Evolutionary conservation across 1,140 invertebrate species (phyloP).

Genomic region (Caenorhabditis latens): DNA sequence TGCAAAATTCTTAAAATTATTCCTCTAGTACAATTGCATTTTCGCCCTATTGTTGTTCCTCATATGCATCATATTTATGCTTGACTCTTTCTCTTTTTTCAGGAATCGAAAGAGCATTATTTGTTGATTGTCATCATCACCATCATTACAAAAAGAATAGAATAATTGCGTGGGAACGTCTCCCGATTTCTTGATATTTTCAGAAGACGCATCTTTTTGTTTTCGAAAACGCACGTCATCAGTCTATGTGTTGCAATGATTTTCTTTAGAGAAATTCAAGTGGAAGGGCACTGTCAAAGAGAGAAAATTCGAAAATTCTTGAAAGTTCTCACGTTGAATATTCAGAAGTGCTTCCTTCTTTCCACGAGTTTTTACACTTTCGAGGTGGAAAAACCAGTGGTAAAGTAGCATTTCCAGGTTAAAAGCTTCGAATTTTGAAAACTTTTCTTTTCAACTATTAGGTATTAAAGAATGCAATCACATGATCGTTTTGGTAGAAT

Average conservation of each 20-base stretch:
- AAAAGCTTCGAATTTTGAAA: background rate
- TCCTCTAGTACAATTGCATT: background rate
- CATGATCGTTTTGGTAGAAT: no score
- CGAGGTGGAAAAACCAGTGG: background rate
- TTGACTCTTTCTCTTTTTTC: background rate
- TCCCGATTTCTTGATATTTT: background rate
- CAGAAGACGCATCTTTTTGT: background rate
- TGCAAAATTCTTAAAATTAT: no score
- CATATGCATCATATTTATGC: no score
- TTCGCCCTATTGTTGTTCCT: background rate
- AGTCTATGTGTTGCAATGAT: background rate
- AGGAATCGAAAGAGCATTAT: background rate
- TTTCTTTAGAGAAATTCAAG: background rate
- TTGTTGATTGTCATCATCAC: constrained; percentile 11
- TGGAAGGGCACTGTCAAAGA: background rate
- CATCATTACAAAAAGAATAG: background rate
- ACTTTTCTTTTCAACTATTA: no score
- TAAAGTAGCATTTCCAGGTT: background rate
- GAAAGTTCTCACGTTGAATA: constrained; percentile 21
- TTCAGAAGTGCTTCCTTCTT: constrained; percentile 13
- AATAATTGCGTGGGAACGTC: constrained; percentile 7
- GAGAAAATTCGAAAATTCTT: background rate
- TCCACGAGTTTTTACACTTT: constrained; percentile 28
- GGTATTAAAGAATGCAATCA: no score
- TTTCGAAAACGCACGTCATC: background rate